Percentiles rank a stretch among this genome's conserved stretches.
Evolutionary conservation across 2,797 vertebrate genomes (phyloP).

Genomic region (Xerus rutilus): DNA sequence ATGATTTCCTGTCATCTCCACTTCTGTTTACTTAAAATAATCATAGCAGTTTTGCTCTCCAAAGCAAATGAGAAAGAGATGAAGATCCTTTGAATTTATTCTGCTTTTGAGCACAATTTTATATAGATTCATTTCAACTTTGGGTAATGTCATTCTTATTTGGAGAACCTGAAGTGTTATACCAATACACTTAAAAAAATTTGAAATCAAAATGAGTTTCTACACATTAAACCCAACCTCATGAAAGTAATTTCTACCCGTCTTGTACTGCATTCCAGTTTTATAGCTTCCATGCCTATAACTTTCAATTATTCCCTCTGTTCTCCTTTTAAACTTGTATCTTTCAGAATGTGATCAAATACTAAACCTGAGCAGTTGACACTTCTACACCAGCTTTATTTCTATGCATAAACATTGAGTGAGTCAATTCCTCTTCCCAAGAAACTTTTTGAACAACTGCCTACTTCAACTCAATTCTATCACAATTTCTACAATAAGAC

Average conservation of each 20-base stretch:
- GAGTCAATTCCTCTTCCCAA: constrained; percentile 45
- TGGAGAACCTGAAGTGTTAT: neutral
- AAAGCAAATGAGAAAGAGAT: neutral
- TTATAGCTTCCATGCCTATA: neutral
- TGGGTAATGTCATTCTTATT: neutral
- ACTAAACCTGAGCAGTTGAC: neutral
- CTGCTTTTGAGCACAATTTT: constrained; percentile 20
- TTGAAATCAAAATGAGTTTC: neutral
- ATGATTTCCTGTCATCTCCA: constrained; percentile 24
- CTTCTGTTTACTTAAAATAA: constrained; percentile 51
- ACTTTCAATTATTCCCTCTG: neutral
- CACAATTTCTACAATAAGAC: neutral
- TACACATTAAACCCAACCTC: neutral
- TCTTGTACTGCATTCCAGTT: neutral
- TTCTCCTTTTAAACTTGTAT: neutral
- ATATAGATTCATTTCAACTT: constrained; percentile 37
- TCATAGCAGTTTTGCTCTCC: constrained; percentile 38
- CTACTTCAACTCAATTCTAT: neutral
- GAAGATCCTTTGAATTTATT: neutral
- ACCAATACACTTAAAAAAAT: neutral
- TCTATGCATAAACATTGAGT: neutral
- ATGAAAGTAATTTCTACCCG: neutral
- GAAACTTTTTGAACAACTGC: constrained; percentile 74
- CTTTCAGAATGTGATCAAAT: neutral
- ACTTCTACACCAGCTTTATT: neutral